Conservation (phyloP, 2,797 vertebrate genomes). For the Characodon lateralis region DNA sequence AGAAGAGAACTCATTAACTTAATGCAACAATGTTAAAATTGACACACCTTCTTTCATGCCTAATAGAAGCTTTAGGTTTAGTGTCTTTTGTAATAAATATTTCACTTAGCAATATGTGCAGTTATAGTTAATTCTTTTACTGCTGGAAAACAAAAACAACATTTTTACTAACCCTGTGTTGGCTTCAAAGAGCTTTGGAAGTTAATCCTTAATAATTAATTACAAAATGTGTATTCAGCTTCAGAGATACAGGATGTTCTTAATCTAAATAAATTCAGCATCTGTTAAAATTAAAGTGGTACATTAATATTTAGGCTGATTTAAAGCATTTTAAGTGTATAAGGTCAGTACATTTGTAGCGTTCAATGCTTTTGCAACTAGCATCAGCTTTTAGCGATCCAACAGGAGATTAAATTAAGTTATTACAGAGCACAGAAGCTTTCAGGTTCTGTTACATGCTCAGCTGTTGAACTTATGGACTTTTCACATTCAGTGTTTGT, state of each 20-base stretch:
- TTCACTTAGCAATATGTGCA: background rate
- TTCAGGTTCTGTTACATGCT: slow-evolving; percentile 15
- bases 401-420: slow-evolving; percentile 7
- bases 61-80: background rate
- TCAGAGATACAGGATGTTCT: too few relatives aligned
- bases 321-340: background rate
- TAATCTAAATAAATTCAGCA: slow-evolving; percentile 7
- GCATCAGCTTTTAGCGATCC: slow-evolving; percentile 13
- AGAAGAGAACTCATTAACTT: background rate
- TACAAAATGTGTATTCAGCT: background rate
- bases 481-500: slow-evolving; percentile 6
- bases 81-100: background rate
- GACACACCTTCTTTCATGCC: background rate
- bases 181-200: background rate
- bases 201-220: background rate
- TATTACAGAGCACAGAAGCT: slow-evolving; percentile 1
- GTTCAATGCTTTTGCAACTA: background rate
- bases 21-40: too few relatives aligned
- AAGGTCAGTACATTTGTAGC: background rate
- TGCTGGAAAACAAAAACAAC: too few relatives aligned
- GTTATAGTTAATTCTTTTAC: background rate
- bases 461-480: slow-evolving; percentile 28
- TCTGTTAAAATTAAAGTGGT: slow-evolving; percentile 12
- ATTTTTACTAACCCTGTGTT: background rate
- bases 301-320: background rate